Evolutionary conservation across 2,888 invertebrate species (phyloP), one percentile per base, ranked within the genome.

Genomic region (Alcis repandata): DNA sequence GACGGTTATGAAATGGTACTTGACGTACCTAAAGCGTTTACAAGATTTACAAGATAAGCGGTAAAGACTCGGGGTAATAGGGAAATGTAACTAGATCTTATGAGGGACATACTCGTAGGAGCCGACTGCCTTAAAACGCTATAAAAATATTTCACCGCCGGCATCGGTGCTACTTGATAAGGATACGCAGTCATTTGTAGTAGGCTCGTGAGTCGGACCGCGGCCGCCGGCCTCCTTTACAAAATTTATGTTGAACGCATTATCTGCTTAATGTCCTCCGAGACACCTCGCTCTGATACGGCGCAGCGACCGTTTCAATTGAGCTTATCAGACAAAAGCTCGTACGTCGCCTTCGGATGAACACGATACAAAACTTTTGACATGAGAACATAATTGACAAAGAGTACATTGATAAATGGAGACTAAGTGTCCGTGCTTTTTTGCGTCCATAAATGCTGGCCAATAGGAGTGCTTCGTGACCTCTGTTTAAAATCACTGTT

Each of bases 131-230:
- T 86, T 83, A 74, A 85, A 86, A 85, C 78, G 80, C 86, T 84
- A 90, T 91, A 90, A 91, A 91, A 90, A 90, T 91, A 89, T 88
- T 91, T 91, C 87, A 91, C 86, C 78, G 83, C 83, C 79, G 84
- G 83, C 84, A 83, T 84, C 86, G 80, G 78, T 73, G 89, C 90
- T 92, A 91, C 90, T 89, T 90, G 91, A 91, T 90, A 91, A 90
- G 88, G 88, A 85, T 90, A 91, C 88, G 88, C 88, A 83, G 86
- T 88, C 87, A 85, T 90, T 91, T 88, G 88, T 90, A 88, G 87
- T 84, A 84, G 83, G 83, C 77, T 81, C 86, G 80, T 84, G 86
- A 82, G 85, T 85, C 82, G 79, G 74, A 72, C 78, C 74, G 75
- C 74, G 75, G 73, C 78, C 76, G 76, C 68, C 74, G 75, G 73